Base-by-base conservation (phyloP, 2,888 invertebrate species). In the Nephrocerus scutellatus region DNA sequence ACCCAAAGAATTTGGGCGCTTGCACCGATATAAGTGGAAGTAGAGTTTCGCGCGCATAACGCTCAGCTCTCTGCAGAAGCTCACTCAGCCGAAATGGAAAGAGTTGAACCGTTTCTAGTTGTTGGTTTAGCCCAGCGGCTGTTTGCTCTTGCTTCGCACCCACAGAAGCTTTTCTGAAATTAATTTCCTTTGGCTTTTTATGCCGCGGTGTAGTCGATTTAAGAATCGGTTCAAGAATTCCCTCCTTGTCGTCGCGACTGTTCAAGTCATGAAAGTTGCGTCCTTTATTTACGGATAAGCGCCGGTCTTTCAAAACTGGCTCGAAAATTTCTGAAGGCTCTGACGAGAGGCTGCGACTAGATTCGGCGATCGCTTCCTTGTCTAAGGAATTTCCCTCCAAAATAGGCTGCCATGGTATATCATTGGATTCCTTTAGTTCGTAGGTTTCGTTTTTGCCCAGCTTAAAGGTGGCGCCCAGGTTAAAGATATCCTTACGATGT, bases 21-120 rank as follows among this genome's bases (percentile, higher is more conserved):
- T 85, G 84, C 29, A 82, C 82, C 10, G 84, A 84, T 8, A 86
- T 84, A 6, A 86, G 62, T 1, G 85, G 85, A 36, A 85, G 62
- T 3, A 86, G 70, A 0, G 84, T 85, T 60, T 84, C 82, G 36
- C 84, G 73, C 0, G 87, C 85, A 61, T 87, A 87, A 32, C 80
- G 74, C 57, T 88, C 88, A 0, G 87, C 88, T 51, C 85, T 79
- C 24, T 86, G 82, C 30, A 89, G 75, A 63, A 89, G 78, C 5
- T 82, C 80, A 1, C 84, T 84, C 3, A 88, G 65, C 21, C 84
- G 73, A 47, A 84, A 81, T 0, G 88, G 88, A 28, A 89, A 68
- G 55, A 85, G 77, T 60, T 89, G 88, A 1, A 88, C 84, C 1
- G 82, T 84, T 39, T 77, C 49, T 20, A 52, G 44, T n/a, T n/a